Evolutionary conservation across 2,113 vertebrate species (phyloP).

Genomic region (Hippocampus zosterae): DNA sequence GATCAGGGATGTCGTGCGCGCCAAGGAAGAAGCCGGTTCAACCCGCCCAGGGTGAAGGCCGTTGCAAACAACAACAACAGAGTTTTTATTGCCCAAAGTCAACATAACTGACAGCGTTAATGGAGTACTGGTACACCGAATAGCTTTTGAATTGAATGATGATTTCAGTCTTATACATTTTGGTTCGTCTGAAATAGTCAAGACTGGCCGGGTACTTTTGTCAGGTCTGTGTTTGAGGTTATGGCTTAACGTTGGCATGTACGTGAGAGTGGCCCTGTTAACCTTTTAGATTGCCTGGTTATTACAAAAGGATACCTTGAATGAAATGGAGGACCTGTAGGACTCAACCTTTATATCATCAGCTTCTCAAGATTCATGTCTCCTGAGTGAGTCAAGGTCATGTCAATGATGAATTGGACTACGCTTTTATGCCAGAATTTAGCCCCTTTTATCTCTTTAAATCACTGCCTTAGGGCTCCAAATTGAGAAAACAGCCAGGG

Average conservation of each 20-base stretch:
- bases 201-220: background rate
- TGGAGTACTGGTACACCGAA: background rate
- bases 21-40: no score
- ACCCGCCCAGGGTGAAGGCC: no score
- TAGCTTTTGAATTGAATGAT: background rate
- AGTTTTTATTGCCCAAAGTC: background rate
- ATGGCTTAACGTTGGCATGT: slow-evolving; percentile 40
- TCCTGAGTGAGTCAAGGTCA: slow-evolving; percentile 67
- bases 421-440: slow-evolving; percentile 60
- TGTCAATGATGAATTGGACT: slow-evolving; percentile 60
- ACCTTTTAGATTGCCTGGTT: slow-evolving; percentile 23
- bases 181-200: background rate
- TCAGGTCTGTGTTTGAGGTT: slow-evolving; percentile 11
- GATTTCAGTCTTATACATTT: background rate
- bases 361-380: slow-evolving; percentile 41
- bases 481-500: slow-evolving; percentile 73
- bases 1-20: no score
- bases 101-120: background rate
- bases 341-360: slow-evolving; percentile 25
- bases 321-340: slow-evolving; percentile 28
- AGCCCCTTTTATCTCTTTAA: slow-evolving; percentile 66
- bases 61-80: no score
- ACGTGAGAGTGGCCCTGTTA: slow-evolving; percentile 58
- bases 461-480: slow-evolving; percentile 68
- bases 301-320: slow-evolving; percentile 28